Percentiles rank a stretch among this genome's conserved stretches.
Conservation (phyloP, 2,888 invertebrate species). For the Sesia apiformis region DNA sequence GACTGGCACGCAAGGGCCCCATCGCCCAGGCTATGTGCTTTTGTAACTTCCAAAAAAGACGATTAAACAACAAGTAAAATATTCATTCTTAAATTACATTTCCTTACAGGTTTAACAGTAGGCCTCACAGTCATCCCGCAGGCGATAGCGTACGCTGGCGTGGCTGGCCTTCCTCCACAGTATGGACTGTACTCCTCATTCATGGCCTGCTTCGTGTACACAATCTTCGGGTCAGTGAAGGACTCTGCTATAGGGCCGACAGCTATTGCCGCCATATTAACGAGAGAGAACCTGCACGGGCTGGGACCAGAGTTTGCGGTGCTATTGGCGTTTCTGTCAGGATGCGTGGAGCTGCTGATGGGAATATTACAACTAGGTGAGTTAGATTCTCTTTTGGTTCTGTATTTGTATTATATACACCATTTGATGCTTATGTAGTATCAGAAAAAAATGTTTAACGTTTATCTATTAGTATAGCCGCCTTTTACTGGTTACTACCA, state of each 20-base stretch:
- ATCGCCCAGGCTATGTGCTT: too few relatives aligned
- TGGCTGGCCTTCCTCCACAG: slow-evolving; percentile 82
- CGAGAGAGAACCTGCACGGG: slow-evolving; percentile 81
- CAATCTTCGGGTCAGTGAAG: slow-evolving; percentile 85
- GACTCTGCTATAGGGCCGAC: slow-evolving; percentile 88
- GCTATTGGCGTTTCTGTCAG: slow-evolving; percentile 80
- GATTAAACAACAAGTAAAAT: too few relatives aligned
- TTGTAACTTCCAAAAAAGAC: too few relatives aligned
- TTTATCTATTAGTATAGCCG: too few relatives aligned
- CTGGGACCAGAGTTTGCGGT: slow-evolving; percentile 82
- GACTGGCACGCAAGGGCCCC: too few relatives aligned
- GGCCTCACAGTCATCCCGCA: slow-evolving; percentile 89
- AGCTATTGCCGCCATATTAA: slow-evolving; percentile 88
- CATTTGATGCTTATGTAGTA: too few relatives aligned
- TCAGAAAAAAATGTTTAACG: too few relatives aligned
- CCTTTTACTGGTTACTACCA: too few relatives aligned
- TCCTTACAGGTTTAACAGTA: slow-evolving; percentile 72
- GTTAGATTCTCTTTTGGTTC: slow-evolving; percentile 7
- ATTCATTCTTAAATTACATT: background rate
- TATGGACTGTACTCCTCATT: slow-evolving; percentile 96
- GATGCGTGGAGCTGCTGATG: slow-evolving; percentile 81
- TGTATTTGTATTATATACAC: too few relatives aligned
- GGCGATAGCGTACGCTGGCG: slow-evolving; percentile 87
- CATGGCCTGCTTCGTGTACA: slow-evolving; percentile 94
- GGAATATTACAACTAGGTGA: slow-evolving; percentile 83